Evolutionary conservation across 1,140 invertebrate species (phyloP).

Genomic region (Drosophila ogumai): DNA sequence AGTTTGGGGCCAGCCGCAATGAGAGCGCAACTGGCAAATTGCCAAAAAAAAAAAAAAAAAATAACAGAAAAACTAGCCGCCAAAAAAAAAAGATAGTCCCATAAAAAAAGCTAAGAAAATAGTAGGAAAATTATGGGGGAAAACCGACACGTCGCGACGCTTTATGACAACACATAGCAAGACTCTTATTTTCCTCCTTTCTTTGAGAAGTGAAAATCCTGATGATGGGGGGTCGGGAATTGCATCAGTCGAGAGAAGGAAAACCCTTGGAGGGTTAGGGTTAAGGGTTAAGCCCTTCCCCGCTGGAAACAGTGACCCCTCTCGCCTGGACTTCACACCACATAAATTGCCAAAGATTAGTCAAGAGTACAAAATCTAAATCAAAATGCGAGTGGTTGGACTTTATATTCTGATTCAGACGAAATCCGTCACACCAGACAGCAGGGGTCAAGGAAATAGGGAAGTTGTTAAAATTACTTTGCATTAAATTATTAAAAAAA

Average conservation of each 20-base stretch:
- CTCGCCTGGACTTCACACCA: conserved; percentile 26
- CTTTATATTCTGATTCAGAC: conserved; percentile 53
- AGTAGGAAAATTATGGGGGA: conserved; percentile 28
- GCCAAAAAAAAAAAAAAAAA: conserved; percentile 42
- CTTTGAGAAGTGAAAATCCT: background rate
- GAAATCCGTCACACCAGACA: conserved; percentile 11
- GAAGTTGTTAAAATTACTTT: no score
- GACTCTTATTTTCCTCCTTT: background rate
- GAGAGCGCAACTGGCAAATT: conserved; percentile 38
- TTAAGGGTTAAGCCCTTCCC: conserved; percentile 29
- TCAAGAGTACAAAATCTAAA: conserved; percentile 40
- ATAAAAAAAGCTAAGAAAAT: conserved; percentile 26
- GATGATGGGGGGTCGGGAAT: conserved; percentile 11
- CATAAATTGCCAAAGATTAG: conserved; percentile 26
- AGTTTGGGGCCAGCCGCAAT: conserved; percentile 50
- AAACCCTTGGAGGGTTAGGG: conserved; percentile 9
- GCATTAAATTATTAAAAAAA: no score
- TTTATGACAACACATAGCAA: conserved; percentile 45
- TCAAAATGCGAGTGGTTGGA: conserved; percentile 34
- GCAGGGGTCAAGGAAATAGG: background rate
- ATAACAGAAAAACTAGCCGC: conserved; percentile 23
- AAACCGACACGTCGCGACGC: conserved; percentile 31
- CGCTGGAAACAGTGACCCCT: conserved; percentile 18
- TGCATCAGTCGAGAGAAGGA: conserved; percentile 53
- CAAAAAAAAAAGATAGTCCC: conserved; percentile 8